phyloP scores from a whole-genome alignment of 2,113 vertebrate species.

The Variabilichromis moorii region DNA sequence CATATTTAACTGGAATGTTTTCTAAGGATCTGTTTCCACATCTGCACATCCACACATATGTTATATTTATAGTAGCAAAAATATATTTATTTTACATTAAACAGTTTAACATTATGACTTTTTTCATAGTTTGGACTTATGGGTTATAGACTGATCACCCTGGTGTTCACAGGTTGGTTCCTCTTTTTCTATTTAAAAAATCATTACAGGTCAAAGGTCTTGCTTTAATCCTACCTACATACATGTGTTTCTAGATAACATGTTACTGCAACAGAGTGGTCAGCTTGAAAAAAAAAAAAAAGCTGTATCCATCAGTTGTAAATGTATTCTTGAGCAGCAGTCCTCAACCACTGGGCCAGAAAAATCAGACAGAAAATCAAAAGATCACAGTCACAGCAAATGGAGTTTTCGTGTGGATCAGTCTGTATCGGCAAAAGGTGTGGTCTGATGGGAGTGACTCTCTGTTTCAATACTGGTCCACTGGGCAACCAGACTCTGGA shows the following conservation, averaged over 20 bases:
- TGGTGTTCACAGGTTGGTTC: slow-evolving; percentile 26
- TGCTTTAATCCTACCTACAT: neutral
- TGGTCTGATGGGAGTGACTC: slow-evolving; percentile 31
- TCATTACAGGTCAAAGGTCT: neutral
- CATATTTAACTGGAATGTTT: neutral
- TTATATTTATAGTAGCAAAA: neutral
- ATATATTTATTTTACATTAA: neutral
- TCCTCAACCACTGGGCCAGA: neutral
- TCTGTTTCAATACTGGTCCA: neutral
- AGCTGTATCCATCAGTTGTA: neutral
- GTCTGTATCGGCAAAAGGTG: neutral
- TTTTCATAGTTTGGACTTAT: neutral
- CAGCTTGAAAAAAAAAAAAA: neutral
- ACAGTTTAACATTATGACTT: neutral
- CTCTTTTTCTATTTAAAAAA: neutral
- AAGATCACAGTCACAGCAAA: neutral
- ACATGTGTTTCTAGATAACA: fast-evolving
- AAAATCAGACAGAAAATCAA: neutral
- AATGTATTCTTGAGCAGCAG: neutral
- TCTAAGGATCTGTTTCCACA: neutral
- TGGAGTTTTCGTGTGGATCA: neutral
- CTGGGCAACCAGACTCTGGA: neutral
- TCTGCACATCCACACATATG: neutral
- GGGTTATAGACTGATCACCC: neutral
- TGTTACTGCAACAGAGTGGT: neutral